These are phyloP conservation scores for Lucilia cuprina DNA, from an alignment of 1,140 invertebrate species.

Conservation along the genomic window DNA sequence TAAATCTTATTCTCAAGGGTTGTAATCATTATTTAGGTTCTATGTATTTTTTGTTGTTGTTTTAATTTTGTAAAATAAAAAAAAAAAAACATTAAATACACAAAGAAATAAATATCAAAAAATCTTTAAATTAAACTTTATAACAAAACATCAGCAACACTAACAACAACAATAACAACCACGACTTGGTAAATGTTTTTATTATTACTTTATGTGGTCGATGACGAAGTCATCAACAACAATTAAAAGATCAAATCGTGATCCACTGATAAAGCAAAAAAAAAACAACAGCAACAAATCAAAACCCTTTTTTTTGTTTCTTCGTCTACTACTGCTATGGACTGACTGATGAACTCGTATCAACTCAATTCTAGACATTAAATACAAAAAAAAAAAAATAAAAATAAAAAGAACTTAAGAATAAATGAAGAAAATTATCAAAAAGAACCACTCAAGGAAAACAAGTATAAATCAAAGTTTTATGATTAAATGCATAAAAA, in stretches of 20 bases:
- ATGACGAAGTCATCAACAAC: slow-evolving; percentile 8
- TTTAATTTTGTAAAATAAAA: background rate
- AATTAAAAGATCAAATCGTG: slow-evolving; percentile 35
- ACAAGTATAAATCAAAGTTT: slow-evolving; percentile 4
- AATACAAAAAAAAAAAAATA: background rate
- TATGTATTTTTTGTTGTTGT: background rate
- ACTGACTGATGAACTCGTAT: background rate
- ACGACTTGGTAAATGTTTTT: background rate
- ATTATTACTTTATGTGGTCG: background rate
- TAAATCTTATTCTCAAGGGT: background rate
- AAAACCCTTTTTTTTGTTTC: background rate
- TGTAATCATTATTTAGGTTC: background rate
- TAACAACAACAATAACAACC: background rate
- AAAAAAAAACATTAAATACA: background rate
- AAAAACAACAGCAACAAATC: background rate
- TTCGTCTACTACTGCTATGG: background rate
- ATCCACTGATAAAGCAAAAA: slow-evolving; percentile 23
- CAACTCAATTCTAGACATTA: background rate
- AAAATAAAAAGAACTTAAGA: background rate
- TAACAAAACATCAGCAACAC: no score
- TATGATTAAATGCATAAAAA: slow-evolving; percentile 3
- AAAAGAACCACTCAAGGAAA: background rate
- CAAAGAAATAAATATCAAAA: background rate
- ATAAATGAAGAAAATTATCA: no score
- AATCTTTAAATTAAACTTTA: background rate